These are phyloP conservation scores for Diachrysia chrysitis DNA, from an alignment of 2,888 invertebrate genomes.

Conservation along the genomic window DNA sequence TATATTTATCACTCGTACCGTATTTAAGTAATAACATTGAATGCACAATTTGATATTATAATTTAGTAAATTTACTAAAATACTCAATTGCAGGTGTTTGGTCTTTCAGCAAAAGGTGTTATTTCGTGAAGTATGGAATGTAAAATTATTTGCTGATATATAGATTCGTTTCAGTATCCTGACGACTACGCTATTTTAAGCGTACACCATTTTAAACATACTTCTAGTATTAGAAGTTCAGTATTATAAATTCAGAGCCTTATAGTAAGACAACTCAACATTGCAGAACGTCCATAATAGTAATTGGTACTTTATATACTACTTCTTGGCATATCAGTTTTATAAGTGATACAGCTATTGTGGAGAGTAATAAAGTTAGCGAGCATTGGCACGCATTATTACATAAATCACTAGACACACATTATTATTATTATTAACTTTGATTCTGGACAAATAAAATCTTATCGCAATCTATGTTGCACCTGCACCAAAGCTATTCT, in stretches of 20 bases:
- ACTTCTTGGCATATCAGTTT: constrained; percentile 41
- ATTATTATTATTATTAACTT: constrained; percentile 43
- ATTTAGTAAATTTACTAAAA: constrained; percentile 54
- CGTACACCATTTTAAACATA: constrained; percentile 35
- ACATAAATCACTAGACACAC: constrained; percentile 44
- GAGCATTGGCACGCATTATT: constrained; percentile 34
- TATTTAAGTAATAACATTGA: constrained; percentile 55
- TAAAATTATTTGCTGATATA: constrained; percentile 58
- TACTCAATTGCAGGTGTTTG: constrained; percentile 52
- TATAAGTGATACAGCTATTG: constrained; percentile 57
- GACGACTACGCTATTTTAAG: constrained; percentile 38
- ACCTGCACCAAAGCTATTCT: constrained; percentile 13
- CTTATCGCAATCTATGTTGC: constrained; percentile 15
- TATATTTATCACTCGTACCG: constrained; percentile 60
- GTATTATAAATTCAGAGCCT: constrained; percentile 48
- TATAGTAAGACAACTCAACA: constrained; percentile 40
- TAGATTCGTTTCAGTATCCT: constrained; percentile 37
- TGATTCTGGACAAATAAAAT: constrained; percentile 24
- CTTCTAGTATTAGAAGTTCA: constrained; percentile 38
- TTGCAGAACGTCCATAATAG: constrained; percentile 40
- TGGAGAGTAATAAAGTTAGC: constrained; percentile 63
- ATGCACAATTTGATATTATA: constrained; percentile 52
- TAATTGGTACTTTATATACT: constrained; percentile 52
- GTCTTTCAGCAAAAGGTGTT: constrained; percentile 61
- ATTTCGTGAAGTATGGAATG: constrained; percentile 59